phyloP scores from a whole-genome alignment of 2,797 vertebrate genomes.

The Sebastes taczanowskii region DNA sequence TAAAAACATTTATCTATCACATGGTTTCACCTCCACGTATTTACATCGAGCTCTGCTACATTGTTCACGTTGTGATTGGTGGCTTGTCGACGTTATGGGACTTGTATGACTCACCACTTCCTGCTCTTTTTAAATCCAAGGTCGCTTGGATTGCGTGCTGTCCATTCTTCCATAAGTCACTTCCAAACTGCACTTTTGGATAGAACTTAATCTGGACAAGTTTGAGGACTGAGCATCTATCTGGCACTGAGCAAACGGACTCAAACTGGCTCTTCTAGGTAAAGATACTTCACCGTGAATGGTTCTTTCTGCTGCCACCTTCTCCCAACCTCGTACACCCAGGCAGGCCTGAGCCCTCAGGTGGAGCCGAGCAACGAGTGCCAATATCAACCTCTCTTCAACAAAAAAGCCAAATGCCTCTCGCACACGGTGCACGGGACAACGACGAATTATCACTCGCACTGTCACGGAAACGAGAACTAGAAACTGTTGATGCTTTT shows the following conservation, averaged over 20 bases:
- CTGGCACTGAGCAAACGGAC: constrained; percentile 44
- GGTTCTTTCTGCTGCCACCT: constrained; percentile 17
- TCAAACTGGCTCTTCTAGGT: constrained; percentile 14
- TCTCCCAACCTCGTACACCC: constrained; percentile 9
- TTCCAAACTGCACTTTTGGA: constrained; percentile 71
- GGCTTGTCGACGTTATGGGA: constrained; percentile 37
- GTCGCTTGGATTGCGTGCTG: constrained; percentile 34
- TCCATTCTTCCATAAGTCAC: constrained; percentile 59
- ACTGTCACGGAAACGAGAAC: constrained; percentile 38
- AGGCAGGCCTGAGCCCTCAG: constrained; percentile 41
- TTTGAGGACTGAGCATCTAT: constrained; percentile 48
- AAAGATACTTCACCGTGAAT: not conserved
- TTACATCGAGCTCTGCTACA: constrained; percentile 45
- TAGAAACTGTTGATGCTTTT: constrained; percentile 29
- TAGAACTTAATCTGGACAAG: constrained; percentile 38
- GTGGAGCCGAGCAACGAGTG: constrained; percentile 61
- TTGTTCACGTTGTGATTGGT: constrained; percentile 31
- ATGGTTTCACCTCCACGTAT: constrained; percentile 58
- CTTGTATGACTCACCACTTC: constrained; percentile 46
- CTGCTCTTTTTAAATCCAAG: constrained; percentile 39
- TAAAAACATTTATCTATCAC: constrained; percentile 42
- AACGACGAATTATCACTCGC: constrained; percentile 37
- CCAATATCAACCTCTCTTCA: constrained; percentile 63
- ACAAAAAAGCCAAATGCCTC: constrained; percentile 73
- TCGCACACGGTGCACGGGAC: constrained; percentile 49